Percentiles rank a stretch among this genome's conserved stretches.
Evolutionary conservation across 2,113 vertebrate genomes (phyloP).

Genomic region (Silurus glanis): DNA sequence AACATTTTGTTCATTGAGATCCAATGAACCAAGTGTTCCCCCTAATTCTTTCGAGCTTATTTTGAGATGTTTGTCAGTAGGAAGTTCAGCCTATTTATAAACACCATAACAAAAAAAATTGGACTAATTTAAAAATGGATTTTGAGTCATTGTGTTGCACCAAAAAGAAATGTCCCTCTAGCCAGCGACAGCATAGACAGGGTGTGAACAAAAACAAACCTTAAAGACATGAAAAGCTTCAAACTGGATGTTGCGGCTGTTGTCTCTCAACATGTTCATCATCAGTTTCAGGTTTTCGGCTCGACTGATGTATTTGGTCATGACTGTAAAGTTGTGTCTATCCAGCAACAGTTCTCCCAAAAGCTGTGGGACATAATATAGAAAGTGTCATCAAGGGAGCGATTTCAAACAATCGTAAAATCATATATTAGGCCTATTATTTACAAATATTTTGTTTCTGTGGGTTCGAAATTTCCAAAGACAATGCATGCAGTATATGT

Average conservation of each 20-base stretch:
- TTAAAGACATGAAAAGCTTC: slow-evolving; percentile 99
- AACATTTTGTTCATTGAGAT: too few species aligned
- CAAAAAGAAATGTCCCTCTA: not conserved
- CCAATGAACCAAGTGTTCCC: too few species aligned
- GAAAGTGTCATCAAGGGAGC: not conserved
- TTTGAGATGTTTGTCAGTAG: too few species aligned
- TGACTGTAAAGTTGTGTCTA: slow-evolving; percentile 92
- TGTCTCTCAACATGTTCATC: slow-evolving; percentile 95
- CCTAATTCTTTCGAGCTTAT: too few species aligned
- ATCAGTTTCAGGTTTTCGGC: slow-evolving; percentile 95
- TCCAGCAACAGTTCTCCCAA: slow-evolving; percentile 94
- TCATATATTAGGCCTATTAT: not conserved
- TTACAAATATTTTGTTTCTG: not conserved
- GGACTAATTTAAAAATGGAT: not conserved
- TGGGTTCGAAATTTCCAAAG: not conserved
- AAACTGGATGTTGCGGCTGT: slow-evolving; percentile 97
- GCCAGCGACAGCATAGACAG: not conserved
- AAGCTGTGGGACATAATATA: slow-evolving; percentile 71
- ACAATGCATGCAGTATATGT: not conserved
- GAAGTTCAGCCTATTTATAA: too few species aligned
- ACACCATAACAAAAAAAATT: not conserved
- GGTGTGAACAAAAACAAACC: slow-evolving; percentile 67
- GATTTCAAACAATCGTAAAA: not conserved
- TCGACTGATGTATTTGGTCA: slow-evolving; percentile 96
- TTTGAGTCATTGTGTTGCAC: not conserved